Percentiles rank a stretch among this genome's conserved stretches.
Conservation (phyloP, 37 sponge, comb jelly and placozoan species). For the Tethya wilhelma region DNA sequence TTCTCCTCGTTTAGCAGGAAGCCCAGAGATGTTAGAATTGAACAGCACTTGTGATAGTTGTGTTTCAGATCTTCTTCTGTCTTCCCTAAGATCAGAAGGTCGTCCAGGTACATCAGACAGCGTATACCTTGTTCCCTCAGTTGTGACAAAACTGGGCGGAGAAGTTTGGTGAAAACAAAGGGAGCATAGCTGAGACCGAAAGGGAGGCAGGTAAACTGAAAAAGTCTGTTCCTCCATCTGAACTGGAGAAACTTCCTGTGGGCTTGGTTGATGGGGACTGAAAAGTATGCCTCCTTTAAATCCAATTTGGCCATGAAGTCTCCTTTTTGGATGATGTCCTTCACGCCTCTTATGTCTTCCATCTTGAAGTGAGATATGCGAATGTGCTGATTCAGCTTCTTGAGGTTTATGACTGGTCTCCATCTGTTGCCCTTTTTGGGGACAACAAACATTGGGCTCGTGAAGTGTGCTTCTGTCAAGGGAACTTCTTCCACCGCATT, state of each 20-base stretch:
- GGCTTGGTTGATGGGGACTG: too few species aligned
- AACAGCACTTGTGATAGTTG: too few species aligned
- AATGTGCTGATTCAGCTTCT: background rate
- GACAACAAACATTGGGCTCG: constrained; percentile 17
- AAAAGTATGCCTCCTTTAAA: too few species aligned
- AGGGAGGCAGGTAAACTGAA: background rate
- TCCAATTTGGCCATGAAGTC: constrained; percentile 5
- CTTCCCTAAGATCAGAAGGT: constrained; percentile 17
- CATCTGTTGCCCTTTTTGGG: constrained; percentile 8
- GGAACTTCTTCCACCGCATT: background rate
- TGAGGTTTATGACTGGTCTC: constrained; percentile 27
- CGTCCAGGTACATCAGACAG: constrained; percentile 48
- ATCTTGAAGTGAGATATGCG: constrained; percentile 19
- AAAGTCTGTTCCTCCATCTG: background rate
- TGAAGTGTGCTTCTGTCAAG: background rate
- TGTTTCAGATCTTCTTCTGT: background rate
- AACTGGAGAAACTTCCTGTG: too few species aligned
- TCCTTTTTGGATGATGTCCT: too few species aligned
- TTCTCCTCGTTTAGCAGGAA: too few species aligned
- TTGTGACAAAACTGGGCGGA: too few species aligned
- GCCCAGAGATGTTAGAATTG: too few species aligned
- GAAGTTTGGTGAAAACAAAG: background rate
- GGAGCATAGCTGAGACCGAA: constrained; percentile 15
- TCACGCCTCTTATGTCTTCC: constrained; percentile 8
- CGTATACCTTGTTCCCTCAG: too few species aligned